These are phyloP conservation scores for Blera fallax DNA, from an alignment of 2,888 invertebrate genomes.

Conservation along the genomic window DNA sequence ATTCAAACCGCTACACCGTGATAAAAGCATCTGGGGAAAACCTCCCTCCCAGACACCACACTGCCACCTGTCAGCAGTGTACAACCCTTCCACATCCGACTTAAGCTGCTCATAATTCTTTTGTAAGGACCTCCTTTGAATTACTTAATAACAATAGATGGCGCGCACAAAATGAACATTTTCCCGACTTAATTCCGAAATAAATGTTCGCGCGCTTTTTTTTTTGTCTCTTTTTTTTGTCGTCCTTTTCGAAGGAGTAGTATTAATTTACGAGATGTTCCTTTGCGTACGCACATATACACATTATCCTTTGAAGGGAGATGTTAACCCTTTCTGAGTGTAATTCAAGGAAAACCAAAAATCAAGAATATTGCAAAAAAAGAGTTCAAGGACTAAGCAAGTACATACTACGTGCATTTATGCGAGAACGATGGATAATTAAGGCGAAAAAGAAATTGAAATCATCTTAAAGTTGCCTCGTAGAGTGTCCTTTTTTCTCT, in stretches of 20 bases:
- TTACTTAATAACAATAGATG: slow-evolving; percentile 73
- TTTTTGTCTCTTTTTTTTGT: not conserved
- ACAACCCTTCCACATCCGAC: slow-evolving; percentile 40
- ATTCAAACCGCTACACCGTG: slow-evolving; percentile 35
- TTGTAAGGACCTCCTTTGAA: slow-evolving; percentile 71
- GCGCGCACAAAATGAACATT: slow-evolving; percentile 68
- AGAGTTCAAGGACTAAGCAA: slow-evolving; percentile 23
- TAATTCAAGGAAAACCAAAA: slow-evolving; percentile 55
- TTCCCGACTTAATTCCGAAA: slow-evolving; percentile 68
- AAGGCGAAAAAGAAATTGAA: slow-evolving; percentile 47
- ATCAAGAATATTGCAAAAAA: slow-evolving; percentile 24
- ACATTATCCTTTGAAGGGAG: not conserved
- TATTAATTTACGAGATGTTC: slow-evolving; percentile 19
- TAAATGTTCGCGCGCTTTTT: slow-evolving; percentile 47
- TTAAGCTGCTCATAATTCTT: slow-evolving; percentile 72
- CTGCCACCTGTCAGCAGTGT: slow-evolving; percentile 69
- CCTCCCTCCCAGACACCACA: slow-evolving; percentile 23
- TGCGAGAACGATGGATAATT: slow-evolving; percentile 18
- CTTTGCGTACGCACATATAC: not conserved
- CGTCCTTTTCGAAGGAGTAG: not conserved
- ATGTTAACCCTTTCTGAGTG: slow-evolving; percentile 16
- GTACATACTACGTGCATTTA: slow-evolving; percentile 32
- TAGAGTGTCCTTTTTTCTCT: slow-evolving; percentile 3
- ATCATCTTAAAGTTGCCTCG: slow-evolving; percentile 49
- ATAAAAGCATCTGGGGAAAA: slow-evolving; percentile 26